Conservation (phyloP, 2,888 invertebrate species). For the Oligia fasciuncula region DNA sequence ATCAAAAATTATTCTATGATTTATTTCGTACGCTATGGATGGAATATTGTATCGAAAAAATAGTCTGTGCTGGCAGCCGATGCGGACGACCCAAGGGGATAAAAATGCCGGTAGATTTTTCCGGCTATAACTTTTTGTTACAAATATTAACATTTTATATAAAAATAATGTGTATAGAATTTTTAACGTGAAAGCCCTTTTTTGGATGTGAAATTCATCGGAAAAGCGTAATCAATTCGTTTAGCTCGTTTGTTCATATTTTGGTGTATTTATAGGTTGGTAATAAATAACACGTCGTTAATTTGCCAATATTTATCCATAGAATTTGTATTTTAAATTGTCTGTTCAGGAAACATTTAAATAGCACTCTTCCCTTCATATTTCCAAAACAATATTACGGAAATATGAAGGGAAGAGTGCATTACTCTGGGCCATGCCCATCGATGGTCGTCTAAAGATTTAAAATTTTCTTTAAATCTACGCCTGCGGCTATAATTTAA, state of each 20-base stretch:
- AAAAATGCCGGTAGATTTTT: slow-evolving; percentile 36
- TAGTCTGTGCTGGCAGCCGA: slow-evolving; percentile 3
- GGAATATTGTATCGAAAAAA: slow-evolving; percentile 42
- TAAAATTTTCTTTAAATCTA: neutral
- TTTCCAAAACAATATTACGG: neutral
- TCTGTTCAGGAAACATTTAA: neutral
- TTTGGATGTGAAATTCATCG: slow-evolving; percentile 12
- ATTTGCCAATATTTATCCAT: neutral
- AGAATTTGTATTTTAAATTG: neutral
- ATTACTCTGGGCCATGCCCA: neutral
- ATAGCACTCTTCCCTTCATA: neutral
- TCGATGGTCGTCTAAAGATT: neutral
- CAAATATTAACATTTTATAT: slow-evolving; percentile 29
- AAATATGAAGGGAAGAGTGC: too few relatives aligned
- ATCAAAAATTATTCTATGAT: slow-evolving; percentile 59
- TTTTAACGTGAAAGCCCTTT: slow-evolving; percentile 11
- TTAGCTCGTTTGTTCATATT: neutral
- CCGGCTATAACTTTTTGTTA: slow-evolving; percentile 17
- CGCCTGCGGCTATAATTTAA: neutral
- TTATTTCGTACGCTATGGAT: slow-evolving; percentile 24
- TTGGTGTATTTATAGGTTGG: neutral
- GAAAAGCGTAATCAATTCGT: slow-evolving; percentile 19
- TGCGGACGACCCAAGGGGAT: slow-evolving; percentile 21
- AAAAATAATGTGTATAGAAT: slow-evolving; percentile 31
- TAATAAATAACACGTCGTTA: neutral